These are phyloP conservation scores for Graphium colonna DNA, from an alignment of 2,888 invertebrate genomes.

Conservation along the genomic window DNA sequence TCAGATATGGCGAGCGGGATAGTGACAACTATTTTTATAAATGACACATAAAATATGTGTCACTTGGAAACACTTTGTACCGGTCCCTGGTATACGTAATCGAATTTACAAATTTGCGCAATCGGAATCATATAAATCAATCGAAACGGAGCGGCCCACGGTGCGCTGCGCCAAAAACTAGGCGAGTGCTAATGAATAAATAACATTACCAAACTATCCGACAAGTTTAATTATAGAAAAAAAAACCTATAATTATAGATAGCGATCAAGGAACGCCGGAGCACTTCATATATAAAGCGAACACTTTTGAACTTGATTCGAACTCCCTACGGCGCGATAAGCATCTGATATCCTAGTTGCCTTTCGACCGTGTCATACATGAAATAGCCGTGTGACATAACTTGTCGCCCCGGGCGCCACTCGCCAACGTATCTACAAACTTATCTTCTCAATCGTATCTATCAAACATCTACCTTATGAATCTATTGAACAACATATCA, in stretches of 20 bases:
- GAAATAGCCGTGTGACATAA: constrained; percentile 68
- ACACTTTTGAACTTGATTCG: constrained; percentile 50
- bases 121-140: constrained; percentile 4
- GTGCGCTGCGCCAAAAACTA: constrained; percentile 12
- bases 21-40: not conserved
- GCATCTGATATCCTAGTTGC: constrained; percentile 74
- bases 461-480: constrained; percentile 27
- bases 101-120: constrained; percentile 4
- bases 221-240: constrained; percentile 28
- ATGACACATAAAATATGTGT: too few species aligned
- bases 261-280: constrained; percentile 38
- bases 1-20: not conserved
- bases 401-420: constrained; percentile 65
- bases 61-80: not conserved
- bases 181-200: constrained; percentile 3
- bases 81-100: not conserved
- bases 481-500: constrained; percentile 32
- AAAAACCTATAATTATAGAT: constrained; percentile 35
- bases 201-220: constrained; percentile 5
- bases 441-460: constrained; percentile 28
- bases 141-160: not conserved
- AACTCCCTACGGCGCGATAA: constrained; percentile 53
- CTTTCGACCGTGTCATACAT: constrained; percentile 61
- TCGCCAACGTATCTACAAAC: constrained; percentile 49
- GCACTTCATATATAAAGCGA: constrained; percentile 25